Percentiles rank a stretch among this genome's conserved stretches.
Conservation (phyloP, 2,888 invertebrate genomes). For the Fragum sueziense region DNA sequence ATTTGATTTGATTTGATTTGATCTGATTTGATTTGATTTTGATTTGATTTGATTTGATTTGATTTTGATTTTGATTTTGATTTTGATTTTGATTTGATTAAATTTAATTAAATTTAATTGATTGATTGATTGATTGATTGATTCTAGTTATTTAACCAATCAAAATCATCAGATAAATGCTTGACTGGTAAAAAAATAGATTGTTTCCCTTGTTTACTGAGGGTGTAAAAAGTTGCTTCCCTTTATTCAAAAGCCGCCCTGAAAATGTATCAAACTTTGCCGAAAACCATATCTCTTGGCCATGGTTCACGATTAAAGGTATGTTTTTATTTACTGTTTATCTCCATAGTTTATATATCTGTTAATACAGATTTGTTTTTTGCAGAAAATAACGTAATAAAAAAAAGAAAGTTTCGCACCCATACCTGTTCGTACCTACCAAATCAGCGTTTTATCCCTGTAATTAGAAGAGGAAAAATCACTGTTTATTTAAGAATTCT, state of each 20-base stretch:
- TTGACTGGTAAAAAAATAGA: too few relatives aligned
- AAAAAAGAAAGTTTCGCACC: not conserved
- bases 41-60: not conserved
- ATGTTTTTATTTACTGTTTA: not conserved
- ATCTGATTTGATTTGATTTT: not conserved
- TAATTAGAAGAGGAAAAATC: not conserved
- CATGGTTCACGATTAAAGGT: not conserved
- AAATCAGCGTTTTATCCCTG: not conserved
- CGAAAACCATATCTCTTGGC: not conserved
- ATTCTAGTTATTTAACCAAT: too few relatives aligned
- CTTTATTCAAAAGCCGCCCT: slow-evolving; percentile 7
- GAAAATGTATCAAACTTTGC: slow-evolving; percentile 4
- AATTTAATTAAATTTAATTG: too few relatives aligned
- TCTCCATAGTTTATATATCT: not conserved
- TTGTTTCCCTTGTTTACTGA: too few relatives aligned
- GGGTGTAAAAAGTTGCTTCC: slow-evolving; percentile 7
- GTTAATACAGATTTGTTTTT: too few relatives aligned
- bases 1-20: not conserved
- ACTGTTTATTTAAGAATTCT: not conserved
- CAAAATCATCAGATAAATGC: too few relatives aligned
- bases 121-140: too few relatives aligned
- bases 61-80: not conserved
- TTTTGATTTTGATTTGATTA: too few relatives aligned
- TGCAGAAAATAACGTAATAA: not conserved
- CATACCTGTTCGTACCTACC: too few relatives aligned